Evolutionary conservation across 53 echinoderm and acorn worm genomes (phyloP), one percentile per base, ranked within the genome.

Genomic region (Paelopatides confundens): DNA sequence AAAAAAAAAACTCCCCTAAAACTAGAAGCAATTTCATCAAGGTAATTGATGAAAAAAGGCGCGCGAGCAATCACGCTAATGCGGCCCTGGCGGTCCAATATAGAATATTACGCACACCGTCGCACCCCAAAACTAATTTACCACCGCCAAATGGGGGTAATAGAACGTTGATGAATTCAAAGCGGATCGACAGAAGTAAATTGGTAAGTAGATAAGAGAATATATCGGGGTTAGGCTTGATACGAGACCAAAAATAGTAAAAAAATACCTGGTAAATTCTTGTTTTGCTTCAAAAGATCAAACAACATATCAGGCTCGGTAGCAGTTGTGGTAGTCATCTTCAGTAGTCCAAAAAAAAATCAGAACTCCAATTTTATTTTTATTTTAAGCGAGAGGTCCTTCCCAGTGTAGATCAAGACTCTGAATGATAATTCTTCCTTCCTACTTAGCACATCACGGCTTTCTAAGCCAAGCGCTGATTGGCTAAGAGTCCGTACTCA

Each of bases 91-190:
- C 84, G 84, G 84, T 83, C 63, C 84, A 83, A 83, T 83, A 64
- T 34, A 37, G 63, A 30, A 64, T 83, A 83, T 64, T 83, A 83
- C 65, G 65, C 84, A 37, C 63, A 83, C 84, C 47, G 46, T 65
- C 84, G 84, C 84, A 83, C 84, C 84, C 84, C 84, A 83, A 83
- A 83, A 83, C 84, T 83, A 83, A 83, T 83, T 83, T 83, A 83
- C 84, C 84, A 40, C 28, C 65, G 24, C 21, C 84, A 83, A 83
- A 83, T 83, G 84, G 84, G 84, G 84, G 63, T 64, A 83, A 64
- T 64, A 83, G 84, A 83, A 65, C 84, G 84, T 37, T 83, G 84
- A 83, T 83, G 65, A 36, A 83, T 83, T 83, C 79, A 53, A 89
- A 68, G 83, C 68, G 51, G 89, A 89, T 82, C 69, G 69, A 82